Evolutionary conservation across 2,797 vertebrate genomes (phyloP).

Genomic region (Thalassophryne amazonica): DNA sequence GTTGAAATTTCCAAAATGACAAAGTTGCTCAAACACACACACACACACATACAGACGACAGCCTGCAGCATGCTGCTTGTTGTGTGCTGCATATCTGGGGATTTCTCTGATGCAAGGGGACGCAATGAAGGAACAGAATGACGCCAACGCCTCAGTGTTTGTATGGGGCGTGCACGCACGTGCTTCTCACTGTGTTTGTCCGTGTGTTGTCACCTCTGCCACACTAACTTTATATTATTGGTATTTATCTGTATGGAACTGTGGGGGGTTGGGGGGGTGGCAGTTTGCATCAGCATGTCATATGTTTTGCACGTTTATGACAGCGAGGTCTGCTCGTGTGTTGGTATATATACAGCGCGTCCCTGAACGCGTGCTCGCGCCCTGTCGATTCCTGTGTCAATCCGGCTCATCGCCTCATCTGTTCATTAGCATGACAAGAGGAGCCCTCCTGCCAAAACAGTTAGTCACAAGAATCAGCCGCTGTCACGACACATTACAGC

Average conservation of each 20-base stretch:
- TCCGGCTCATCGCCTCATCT: slow-evolving; percentile 67
- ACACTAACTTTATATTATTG: slow-evolving; percentile 9
- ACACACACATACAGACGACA: background rate
- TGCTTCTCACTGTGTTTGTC: slow-evolving; percentile 16
- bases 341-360: background rate
- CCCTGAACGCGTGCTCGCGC: slow-evolving; percentile 25
- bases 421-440: slow-evolving; percentile 80
- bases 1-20: slow-evolving; percentile 2
- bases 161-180: slow-evolving; percentile 27
- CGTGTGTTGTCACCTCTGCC: slow-evolving; percentile 28
- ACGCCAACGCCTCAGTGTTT: slow-evolving; percentile 63
- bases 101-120: slow-evolving; percentile 83
- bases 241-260: too few relatives aligned
- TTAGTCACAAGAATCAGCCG: slow-evolving; percentile 79
- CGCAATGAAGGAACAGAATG: slow-evolving; percentile 76
- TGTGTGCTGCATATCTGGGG: slow-evolving; percentile 65
- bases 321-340: slow-evolving; percentile 13
- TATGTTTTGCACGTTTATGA: slow-evolving; percentile 9
- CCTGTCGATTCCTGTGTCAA: slow-evolving; percentile 65
- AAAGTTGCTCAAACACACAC: slow-evolving; percentile 2
- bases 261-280: background rate
- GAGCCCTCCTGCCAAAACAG: slow-evolving; percentile 76
- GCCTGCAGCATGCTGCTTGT: slow-evolving; percentile 50
- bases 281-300: slow-evolving; percentile 19
- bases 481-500: slow-evolving; percentile 81